Evolutionary conservation across 35 echinoderm and acorn worm genomes (phyloP).

Genomic region (Apostichopus parvimensis): DNA sequence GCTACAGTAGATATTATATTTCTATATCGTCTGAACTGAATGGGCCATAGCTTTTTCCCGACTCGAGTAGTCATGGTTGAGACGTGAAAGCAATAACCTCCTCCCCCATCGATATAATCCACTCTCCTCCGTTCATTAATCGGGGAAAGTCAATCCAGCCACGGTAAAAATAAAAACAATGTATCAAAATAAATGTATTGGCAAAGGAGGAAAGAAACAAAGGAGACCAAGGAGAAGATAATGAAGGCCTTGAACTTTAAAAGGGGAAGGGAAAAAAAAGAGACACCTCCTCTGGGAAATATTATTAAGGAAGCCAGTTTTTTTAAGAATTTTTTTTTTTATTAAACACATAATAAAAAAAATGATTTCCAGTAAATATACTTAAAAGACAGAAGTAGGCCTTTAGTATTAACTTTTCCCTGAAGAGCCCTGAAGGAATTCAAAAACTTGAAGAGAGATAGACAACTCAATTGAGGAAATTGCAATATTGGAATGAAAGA

Average conservation of each 20-base stretch:
- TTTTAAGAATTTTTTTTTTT: neutral
- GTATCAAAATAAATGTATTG: neutral
- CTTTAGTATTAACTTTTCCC: neutral
- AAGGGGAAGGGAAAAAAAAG: neutral
- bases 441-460: neutral
- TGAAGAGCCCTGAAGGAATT: neutral
- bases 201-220: neutral
- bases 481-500: too few relatives aligned
- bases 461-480: neutral
- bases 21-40: neutral
- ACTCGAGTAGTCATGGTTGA: neutral
- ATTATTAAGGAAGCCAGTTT: neutral
- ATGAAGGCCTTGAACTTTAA: neutral
- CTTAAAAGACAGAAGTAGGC: neutral
- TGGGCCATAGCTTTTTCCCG: neutral
- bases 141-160: neutral
- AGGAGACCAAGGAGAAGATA: neutral
- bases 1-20: slow-evolving; percentile 14
- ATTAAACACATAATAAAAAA: neutral
- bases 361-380: neutral
- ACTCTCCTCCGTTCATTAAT: neutral
- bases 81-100: neutral
- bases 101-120: neutral
- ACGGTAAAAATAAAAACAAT: neutral
- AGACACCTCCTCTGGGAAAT: neutral